phyloP scores from a whole-genome alignment of 2,888 invertebrate species.

The Cosmia pyralina region DNA sequence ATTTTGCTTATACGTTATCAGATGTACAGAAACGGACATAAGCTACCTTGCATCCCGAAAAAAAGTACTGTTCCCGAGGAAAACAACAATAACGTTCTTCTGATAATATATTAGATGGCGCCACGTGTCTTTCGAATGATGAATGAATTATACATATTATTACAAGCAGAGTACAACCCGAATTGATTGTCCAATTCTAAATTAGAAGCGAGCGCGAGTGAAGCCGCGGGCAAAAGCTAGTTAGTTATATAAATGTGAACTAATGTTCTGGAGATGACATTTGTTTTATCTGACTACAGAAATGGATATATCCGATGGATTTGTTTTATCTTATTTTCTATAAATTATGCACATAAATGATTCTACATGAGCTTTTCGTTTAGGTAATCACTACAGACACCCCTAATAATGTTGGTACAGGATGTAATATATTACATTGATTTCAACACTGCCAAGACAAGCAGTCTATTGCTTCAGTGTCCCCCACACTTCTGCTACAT shows the following conservation, averaged over 20 bases:
- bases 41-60: too few relatives aligned
- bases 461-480: conserved; percentile 16
- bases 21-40: too few relatives aligned
- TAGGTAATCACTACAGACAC: background rate
- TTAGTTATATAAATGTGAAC: conserved; percentile 3
- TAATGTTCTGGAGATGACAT: background rate
- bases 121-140: too few relatives aligned
- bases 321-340: conserved; percentile 2
- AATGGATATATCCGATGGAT: conserved; percentile 8
- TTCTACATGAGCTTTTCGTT: background rate
- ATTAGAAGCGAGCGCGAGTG: too few relatives aligned
- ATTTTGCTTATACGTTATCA: too few relatives aligned
- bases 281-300: conserved; percentile 16
- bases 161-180: too few relatives aligned
- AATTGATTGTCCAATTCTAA: too few relatives aligned
- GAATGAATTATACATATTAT: too few relatives aligned
- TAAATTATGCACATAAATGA: background rate
- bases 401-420: background rate
- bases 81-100: too few relatives aligned
- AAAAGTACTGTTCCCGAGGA: too few relatives aligned
- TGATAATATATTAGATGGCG: too few relatives aligned
- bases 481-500: conserved; percentile 6
- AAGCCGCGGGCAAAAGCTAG: too few relatives aligned
- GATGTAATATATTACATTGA: background rate
- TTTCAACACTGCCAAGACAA: conserved; percentile 11